Evolutionary conservation across 2,797 vertebrate species (phyloP), one percentile per base, ranked within the genome.

Genomic region (Poeciliopsis turneri): DNA sequence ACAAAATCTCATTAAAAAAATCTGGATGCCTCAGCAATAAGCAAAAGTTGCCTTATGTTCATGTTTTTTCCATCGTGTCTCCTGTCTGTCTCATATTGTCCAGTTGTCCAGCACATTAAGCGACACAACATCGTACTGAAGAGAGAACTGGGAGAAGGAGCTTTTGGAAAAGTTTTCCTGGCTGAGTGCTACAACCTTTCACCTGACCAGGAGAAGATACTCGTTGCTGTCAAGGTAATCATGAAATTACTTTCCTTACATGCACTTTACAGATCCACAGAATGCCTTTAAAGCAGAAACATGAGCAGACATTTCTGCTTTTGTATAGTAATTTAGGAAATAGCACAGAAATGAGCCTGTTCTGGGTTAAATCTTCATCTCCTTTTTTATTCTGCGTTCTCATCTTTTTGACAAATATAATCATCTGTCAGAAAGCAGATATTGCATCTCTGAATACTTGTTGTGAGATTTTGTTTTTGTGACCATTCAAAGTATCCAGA

Each of bases 41-140:
- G 20, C 9, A 25, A 41, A 68, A 12, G 4, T 5, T 68, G 23
- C 9, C 64, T 68, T 41, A 68, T 41, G 11, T 13, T 68, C 10
- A 25, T 41, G 39, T 4, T 39, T 33, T 61, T 36, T 33, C 4
- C 9, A 41, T 28, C 16, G 5, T 41, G 20, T 49, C 51, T 77
- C 41, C 11, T 16, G 12, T 77, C 13, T 75, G 15, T 83, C 39
- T 80, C 25, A 55, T 33, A 16, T 77, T 55, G 15, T 72, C 91
- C 89, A 99, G 98, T 99, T 88, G 98, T 99, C 88, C 98, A 99
- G 88, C 98, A 99, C 82, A 99, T 99, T 84, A 99, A 99, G 91
- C 96, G 98, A 76, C 98, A 99, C 90, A 99, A 98, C 94, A 99
- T 99, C 0, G 97, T 99, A 84, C 95, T 99, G 89, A 99, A 99